phyloP scores from a whole-genome alignment of 2,888 invertebrate species.

The Epiperipatus broadwayi region DNA sequence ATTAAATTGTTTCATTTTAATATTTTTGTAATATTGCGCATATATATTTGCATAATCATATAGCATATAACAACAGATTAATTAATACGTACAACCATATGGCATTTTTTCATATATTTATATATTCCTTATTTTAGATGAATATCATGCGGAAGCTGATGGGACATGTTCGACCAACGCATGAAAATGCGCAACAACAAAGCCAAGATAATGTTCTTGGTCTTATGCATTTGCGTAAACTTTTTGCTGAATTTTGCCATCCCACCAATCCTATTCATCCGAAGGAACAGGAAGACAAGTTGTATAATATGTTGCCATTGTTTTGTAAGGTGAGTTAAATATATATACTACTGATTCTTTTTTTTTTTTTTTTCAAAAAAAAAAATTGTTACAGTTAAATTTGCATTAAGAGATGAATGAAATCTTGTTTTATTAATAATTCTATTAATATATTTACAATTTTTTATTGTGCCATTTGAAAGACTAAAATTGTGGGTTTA shows the following conservation, averaged over 20 bases:
- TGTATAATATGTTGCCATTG: conserved; percentile 90
- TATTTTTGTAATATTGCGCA: no score
- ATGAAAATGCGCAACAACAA: conserved; percentile 29
- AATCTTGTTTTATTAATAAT: neutral
- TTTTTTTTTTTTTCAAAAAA: no score
- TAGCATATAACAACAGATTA: no score
- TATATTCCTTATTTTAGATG: no score
- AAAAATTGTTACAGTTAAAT: neutral
- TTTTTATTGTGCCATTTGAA: no score
- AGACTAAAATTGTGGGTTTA: no score
- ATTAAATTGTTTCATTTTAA: no score
- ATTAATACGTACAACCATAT: no score
- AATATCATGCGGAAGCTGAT: conserved; percentile 82
- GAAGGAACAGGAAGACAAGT: conserved; percentile 66
- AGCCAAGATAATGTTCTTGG: conserved; percentile 51
- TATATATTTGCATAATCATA: no score
- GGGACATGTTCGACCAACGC: conserved; percentile 27
- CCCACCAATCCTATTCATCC: conserved; percentile 59
- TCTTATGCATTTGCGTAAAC: conserved; percentile 82
- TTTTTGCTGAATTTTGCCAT: conserved; percentile 84
- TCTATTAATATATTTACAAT: conserved; percentile 12
- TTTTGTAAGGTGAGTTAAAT: conserved; percentile 69
- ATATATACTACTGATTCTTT: neutral
- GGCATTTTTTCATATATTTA: no score
- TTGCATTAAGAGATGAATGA: neutral